Base-by-base conservation (phyloP, 2,888 invertebrate species). In the Frankliniella intonsa region DNA sequence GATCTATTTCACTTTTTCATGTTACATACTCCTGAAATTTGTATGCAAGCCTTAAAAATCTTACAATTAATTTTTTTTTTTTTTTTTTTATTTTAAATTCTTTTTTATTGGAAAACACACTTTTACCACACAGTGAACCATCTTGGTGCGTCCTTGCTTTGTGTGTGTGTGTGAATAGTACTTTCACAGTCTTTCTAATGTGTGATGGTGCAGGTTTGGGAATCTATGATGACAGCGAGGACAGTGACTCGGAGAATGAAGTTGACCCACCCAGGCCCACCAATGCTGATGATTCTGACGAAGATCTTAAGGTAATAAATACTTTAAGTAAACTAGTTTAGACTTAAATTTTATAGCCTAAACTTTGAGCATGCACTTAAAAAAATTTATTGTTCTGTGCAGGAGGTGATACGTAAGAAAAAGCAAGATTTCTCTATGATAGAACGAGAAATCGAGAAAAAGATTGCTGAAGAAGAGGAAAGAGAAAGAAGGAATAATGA, bases 171-270 rank as follows among this genome's bases (percentile, higher is more conserved):
- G 69, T 76, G 1, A 76, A 25, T 12, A 38, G 62, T 19, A 25
- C 25, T 76, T 76, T 76, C 69, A 76, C 69, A 76, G 62, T 62
- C 69, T 10, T 76, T 25, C 55, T 76, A 25, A 22, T 76, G 69
- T 76, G 69, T 76, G 69, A 22, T 76, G 69, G 69, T 76, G 69
- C 69, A 76, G 69, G 69, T 76, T 76, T 76, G 69, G 69, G 69
- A 76, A 76, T 76, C 69, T 76, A 76, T 76, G 69, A 76, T 76
- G 69, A 76, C 69, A 76, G 69, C 25, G 69, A 76, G 25, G 69
- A 76, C 69, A 76, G 69, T 22, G 69, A 76, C 69, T 76, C 69
- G 22, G 69, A 76, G 69, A 76, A 76, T 76, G 69, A 76, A 76
- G 69, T 11, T 8, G 69, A 25, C 69, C 22, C 25, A 8, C 9